phyloP scores from a whole-genome alignment of 2,797 vertebrate genomes.

The Gila robusta region DNA sequence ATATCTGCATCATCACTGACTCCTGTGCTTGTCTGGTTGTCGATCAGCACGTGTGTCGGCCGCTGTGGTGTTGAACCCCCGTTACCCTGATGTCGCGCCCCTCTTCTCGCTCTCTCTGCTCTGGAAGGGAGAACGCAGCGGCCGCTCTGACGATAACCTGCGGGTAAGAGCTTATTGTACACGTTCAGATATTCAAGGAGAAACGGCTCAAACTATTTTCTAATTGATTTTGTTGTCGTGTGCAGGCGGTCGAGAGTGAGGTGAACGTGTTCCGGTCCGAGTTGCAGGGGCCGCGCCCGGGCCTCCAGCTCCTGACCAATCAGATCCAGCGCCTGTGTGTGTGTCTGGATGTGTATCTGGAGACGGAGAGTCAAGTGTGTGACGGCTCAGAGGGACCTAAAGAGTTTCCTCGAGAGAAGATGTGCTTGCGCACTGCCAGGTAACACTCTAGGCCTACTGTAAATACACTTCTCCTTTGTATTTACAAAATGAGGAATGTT shows the following conservation, averaged over 20 bases:
- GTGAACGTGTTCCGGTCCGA: slow-evolving; percentile 93
- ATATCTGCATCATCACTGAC: not conserved
- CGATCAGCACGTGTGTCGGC: slow-evolving; percentile 88
- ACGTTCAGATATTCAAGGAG: not conserved
- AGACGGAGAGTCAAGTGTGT: slow-evolving; percentile 90
- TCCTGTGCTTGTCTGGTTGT: not conserved
- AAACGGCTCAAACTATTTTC: not conserved
- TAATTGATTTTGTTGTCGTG: not conserved
- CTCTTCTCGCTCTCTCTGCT: slow-evolving; percentile 92
- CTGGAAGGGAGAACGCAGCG: slow-evolving; percentile 95
- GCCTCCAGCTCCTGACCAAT: slow-evolving; percentile 96
- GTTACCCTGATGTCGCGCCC: slow-evolving; percentile 90
- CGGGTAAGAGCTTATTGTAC: slow-evolving; percentile 76
- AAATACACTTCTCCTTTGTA: not conserved
- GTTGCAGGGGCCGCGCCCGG: slow-evolving; percentile 89
- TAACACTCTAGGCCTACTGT: slow-evolving; percentile 61
- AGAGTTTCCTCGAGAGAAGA: slow-evolving; percentile 97
- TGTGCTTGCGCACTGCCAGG: slow-evolving; percentile 95
- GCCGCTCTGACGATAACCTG: slow-evolving; percentile 92
- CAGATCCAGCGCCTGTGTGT: slow-evolving; percentile 93
- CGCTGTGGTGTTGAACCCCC: slow-evolving; percentile 89
- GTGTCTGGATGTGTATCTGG: slow-evolving; percentile 94
- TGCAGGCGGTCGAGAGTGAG: slow-evolving; percentile 94
- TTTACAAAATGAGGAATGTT: not conserved
- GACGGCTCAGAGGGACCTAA: slow-evolving; percentile 93